Base-by-base conservation (phyloP, 2,888 invertebrate species). In the Tromatobia lineatoria region DNA sequence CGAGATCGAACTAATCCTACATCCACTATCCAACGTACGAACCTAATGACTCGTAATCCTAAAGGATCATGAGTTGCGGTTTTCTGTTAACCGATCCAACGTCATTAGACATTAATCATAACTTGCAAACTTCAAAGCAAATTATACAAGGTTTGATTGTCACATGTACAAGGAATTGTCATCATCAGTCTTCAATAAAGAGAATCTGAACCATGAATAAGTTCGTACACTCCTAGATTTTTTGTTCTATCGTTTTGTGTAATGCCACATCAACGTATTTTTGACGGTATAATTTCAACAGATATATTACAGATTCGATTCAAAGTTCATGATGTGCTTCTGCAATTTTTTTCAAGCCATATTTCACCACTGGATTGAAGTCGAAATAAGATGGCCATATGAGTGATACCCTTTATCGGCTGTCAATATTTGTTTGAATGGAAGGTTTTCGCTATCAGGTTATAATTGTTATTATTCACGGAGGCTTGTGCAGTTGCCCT, bases 391-490 rank as follows among this genome's bases (percentile, higher is more conserved):
- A 7, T 7, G 15, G n/a, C 50, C n/a, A 18, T 18, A 50, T 6
- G n/a, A 6, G 7, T 8, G 8, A 50, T 3, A 7, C 13, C 38
- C 2, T n/a, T n/a, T n/a, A 6, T 25, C 13, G 3, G 13, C 0
- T 42, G 59, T 15, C 59, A 13, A 29, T n/a, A 29, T 7, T 42
- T 42, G 20, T 42, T 38, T 3, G 0, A 38, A 42, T 42, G 2
- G 13, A 64, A 38, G 11, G 20, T 20, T 38, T 10, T 64, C 38
- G 3, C 20, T 6, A 34, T 61, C 18, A 34, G 34, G n/a, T 8
- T n/a, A 2, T 42, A 38, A 64, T 42, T 42, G 64, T 38, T 45
- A 69, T 82, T 70, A 52, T 59, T 79, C 75, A 29, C 45, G n/a
- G 3, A n/a, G 15, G 42, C 25, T 23, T 38, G 75, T 54, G 20